Percentiles rank a stretch among this genome's conserved stretches.
These are phyloP conservation scores for Sarcophaga caerulescens DNA, from an alignment of 2,888 invertebrate species.

Conservation along the genomic window DNA sequence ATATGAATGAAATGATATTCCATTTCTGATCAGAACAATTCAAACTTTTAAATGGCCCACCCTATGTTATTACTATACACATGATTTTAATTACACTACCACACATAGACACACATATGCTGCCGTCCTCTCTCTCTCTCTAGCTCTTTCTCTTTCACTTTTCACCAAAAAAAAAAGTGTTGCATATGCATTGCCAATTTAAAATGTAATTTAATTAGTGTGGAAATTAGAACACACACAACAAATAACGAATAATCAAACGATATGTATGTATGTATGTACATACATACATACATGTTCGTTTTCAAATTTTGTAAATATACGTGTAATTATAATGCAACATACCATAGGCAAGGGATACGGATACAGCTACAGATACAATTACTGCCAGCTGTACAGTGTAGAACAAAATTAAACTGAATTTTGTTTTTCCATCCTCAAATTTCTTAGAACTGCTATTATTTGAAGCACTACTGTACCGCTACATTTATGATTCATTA, in stretches of 20 bases:
- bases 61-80: not conserved
- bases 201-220: conserved; percentile 59
- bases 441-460: too few species aligned
- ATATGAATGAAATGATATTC: too few species aligned
- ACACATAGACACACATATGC: not conserved
- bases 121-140: not conserved
- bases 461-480: too few species aligned
- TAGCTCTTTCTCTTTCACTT: not conserved
- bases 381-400: too few species aligned
- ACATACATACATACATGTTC: not conserved
- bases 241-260: not conserved
- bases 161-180: not conserved
- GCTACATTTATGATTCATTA: too few species aligned
- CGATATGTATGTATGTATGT: not conserved
- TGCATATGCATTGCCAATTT: conserved; percentile 8
- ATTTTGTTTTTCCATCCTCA: too few species aligned
- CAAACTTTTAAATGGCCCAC: too few species aligned
- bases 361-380: not conserved
- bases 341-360: not conserved
- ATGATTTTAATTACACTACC: conserved; percentile 37
- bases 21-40: too few species aligned
- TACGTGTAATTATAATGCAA: conserved; percentile 4
- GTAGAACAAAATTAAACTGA: too few species aligned
- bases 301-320: too few species aligned
- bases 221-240: conserved; percentile 49